Evolutionary conservation across 2,797 vertebrate species (phyloP), one percentile per base, ranked within the genome.

Genomic region (Podarcis lilfordi): DNA sequence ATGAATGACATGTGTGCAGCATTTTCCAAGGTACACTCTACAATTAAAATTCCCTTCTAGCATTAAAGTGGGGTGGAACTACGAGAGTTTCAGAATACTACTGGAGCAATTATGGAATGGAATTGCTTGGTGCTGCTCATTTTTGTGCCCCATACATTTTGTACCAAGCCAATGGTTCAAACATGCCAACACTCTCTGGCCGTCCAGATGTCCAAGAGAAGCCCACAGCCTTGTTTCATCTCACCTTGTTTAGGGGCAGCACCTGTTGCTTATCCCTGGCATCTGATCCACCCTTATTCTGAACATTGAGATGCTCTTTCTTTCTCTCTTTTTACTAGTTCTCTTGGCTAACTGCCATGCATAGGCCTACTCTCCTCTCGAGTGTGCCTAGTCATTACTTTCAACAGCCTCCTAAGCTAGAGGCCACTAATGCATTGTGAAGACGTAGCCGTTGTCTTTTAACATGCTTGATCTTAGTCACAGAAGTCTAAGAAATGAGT

Each of bases 241-340:
- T 55, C 50, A 55, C 11, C 55, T 6, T 27, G 21, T 21, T 37
- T 23, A 66, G 25, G 35, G 59, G 29, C 29, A 32, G 3, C 4
- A 55, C 2, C 35, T 29, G 5, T 23, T 27, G 5, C 9, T 37
- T 81, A 5, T 66, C 35, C 19, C 3, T 13, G 27, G 10, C 59
- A 81, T 40, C 55, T 32, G 7, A 32, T 59, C 50, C 10, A 50
- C 37, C 45, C 29, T 68, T 27, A 25, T 27, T 68, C 25, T 68
- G 90, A 89, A 89, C 72, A 91, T 61, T 89, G 92, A 91, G 21
- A 43, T 91, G 90, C 91, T 81, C 86, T 50, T 23, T 61, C 6
- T 61, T 61, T 61, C 61, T 23, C 61, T 61, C 21, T 85, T 85
- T 82, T 55, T 66, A 66, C 29, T n/a, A 90, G 89, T n/a, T 93